These are phyloP conservation scores for Eurystomus gularis DNA, from an alignment of 2,113 vertebrate genomes.

Conservation along the genomic window DNA sequence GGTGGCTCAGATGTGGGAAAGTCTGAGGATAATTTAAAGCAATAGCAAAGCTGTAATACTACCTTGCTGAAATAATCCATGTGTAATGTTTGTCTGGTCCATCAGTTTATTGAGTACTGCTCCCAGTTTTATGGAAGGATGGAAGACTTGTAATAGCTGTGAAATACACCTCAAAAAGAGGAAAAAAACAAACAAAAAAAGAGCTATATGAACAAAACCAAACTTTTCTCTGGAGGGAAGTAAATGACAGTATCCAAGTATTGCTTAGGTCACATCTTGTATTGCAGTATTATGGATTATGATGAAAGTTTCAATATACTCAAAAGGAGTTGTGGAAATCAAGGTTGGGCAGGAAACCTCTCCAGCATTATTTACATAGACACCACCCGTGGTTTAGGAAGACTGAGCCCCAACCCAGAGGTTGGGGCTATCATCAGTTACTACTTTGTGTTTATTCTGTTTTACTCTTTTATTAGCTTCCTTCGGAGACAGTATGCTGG, in stretches of 20 bases:
- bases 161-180: neutral
- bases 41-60: neutral
- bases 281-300: neutral
- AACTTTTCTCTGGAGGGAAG: neutral
- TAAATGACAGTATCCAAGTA: neutral
- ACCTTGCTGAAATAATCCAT: neutral
- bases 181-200: neutral
- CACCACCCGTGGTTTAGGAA: neutral
- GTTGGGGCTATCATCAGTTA: neutral
- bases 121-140: neutral
- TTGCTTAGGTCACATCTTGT: neutral
- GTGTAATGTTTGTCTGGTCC: neutral
- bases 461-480: neutral
- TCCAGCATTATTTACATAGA: neutral
- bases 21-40: neutral
- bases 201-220: neutral
- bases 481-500: neutral
- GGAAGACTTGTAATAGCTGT: neutral
- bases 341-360: neutral
- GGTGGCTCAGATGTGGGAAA: constrained; percentile 17
- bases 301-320: neutral
- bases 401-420: neutral
- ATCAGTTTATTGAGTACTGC: neutral
- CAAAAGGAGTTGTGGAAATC: neutral
- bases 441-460: neutral